These are phyloP conservation scores for Lacerta viridis DNA, from an alignment of 2,797 vertebrate genomes.

Conservation along the genomic window DNA sequence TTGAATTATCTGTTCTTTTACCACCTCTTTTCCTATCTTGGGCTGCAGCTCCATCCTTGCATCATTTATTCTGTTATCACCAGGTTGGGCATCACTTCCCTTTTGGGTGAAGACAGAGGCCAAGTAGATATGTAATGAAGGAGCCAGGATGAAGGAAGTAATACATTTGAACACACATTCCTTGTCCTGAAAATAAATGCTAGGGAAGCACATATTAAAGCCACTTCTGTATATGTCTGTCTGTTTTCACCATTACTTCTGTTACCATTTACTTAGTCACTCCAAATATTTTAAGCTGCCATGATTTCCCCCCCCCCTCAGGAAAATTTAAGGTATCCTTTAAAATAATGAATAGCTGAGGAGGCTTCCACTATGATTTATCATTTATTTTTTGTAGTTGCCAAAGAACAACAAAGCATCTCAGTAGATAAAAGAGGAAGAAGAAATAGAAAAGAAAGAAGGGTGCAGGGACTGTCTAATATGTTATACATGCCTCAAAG, in stretches of 20 bases:
- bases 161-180: not conserved
- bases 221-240: not conserved
- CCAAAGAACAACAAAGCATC: conserved; percentile 15
- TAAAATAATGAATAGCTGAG: conserved; percentile 34
- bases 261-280: not conserved
- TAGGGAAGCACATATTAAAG: not conserved
- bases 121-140: no score
- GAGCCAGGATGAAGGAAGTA: not conserved
- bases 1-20: no score
- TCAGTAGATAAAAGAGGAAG: conserved; percentile 31
- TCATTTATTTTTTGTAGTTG: conserved; percentile 41
- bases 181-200: not conserved
- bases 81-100: no score
- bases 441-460: not conserved
- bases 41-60: no score
- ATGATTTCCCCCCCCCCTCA: not conserved
- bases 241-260: not conserved
- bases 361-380: conserved; percentile 12
- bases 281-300: not conserved
- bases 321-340: not conserved
- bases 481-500: conserved; percentile 32
- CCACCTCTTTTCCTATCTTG: no score
- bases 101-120: no score
- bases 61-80: no score
- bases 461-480: conserved; percentile 49